Evolutionary conservation across 2,888 invertebrate species (phyloP), one percentile per base, ranked within the genome.

Genomic region (Quadroppia sp.): DNA sequence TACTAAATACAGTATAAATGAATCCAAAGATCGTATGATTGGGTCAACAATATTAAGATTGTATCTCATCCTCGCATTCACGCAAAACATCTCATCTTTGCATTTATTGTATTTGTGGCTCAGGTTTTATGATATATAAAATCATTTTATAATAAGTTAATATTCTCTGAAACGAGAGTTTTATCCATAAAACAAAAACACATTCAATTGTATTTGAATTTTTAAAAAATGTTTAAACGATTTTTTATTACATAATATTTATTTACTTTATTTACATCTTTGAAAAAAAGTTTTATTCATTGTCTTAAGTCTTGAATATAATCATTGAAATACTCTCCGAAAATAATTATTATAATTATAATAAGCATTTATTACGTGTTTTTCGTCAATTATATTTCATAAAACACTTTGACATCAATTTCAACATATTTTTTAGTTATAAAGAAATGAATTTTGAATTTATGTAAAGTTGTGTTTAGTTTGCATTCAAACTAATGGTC

Each of bases 231-330:
- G 9, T 45, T 45, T 45, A 20, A 53, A 53, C 2, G 53, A 15
- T 15, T 45, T 50, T n/a, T 50, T 30, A 59, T 59, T 30, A 59
- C 59, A 59, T 30, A 59, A 59, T 50, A 23, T 59, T 56, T 56
- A 56, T 56, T 59, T 59, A 59, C 59, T 59, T 59, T 59, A 59
- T 59, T 59, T 59, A 59, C 59, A 59, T 28, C 23, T 23, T 23
- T 56, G 11, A n/a, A n/a, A n/a, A n/a, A n/a, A n/a, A n/a, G n/a
- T 45, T 20, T 20, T 20, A 15, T 59, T 17, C n/a, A 59, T 59
- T 59, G 59, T 59, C 30, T 59, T 6, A 32, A 59, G 15, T 59
- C 30, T 25, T 53, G 23, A 53, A 53, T 53, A 53, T 53, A 20
- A 20, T 36, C 6, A 7, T 36, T 36, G 36, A 36, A 9, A 36